Base-by-base conservation (phyloP, 92 coral and sea anemone genomes). In the Phymanthus crucifer region DNA sequence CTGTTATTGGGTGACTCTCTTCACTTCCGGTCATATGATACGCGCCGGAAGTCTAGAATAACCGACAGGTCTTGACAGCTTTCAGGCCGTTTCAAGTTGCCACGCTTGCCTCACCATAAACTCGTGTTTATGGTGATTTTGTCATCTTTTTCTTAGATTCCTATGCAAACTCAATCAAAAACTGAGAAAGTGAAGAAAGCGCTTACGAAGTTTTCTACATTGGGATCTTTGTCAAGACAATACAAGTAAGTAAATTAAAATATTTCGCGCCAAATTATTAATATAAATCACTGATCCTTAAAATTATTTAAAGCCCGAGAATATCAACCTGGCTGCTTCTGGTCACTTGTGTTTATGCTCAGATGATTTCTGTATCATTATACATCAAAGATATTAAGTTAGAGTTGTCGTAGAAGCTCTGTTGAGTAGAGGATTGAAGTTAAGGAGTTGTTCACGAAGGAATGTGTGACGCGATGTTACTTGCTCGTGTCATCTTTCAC, bases 171-270 rank as follows among this genome's bases (percentile, higher is more conserved):
- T 12, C 83, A 84, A 1, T 84, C 90, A 21, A 77, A 82, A 74
- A 85, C 90, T 19, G 94, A 90, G 38, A 85, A 84, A 87, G 93
- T 92, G 40, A 92, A 92, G 89, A 92, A 87, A 76, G 97, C 97
- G 3, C 84, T 93, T 19, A 93, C 88, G 58, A 88, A 87, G 73
- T 79, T 93, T 74, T 91, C 95, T 33, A 87, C 86, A 17, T 61
- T 93, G 50, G 90, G 94, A 32, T 87, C 97, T 3, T 68, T 93
- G 1, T 93, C 97, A 18, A 90, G 87, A 70, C 89, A 89, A 37
- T 82, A 77, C 61, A 90, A 89, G 97, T 93, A 76, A 79, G 94
- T 87, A 27, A 27, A 0, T 1, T 12, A 27, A 61, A 27, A 27
- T 29, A 17, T 24, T 61, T 27, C 34, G 68, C 68, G 68, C 68